Evolutionary conservation across 2,888 invertebrate genomes (phyloP).

Genomic region (Xylophagus ater): DNA sequence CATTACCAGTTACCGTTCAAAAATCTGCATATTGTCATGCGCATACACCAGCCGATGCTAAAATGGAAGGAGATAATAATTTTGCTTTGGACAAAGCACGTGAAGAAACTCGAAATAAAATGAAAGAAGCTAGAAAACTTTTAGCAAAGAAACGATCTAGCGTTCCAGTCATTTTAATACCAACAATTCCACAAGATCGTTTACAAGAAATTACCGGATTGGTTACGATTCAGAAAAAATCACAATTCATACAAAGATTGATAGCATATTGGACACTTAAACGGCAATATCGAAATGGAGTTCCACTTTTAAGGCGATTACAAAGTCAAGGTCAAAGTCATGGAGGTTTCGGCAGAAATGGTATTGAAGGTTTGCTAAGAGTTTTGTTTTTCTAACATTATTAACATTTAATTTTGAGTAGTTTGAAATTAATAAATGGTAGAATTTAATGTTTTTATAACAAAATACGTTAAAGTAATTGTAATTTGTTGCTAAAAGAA

Average conservation of each 20-base stretch:
- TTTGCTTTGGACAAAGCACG: constrained; percentile 35
- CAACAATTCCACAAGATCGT: constrained; percentile 80
- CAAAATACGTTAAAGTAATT: too few relatives aligned
- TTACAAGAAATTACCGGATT: constrained; percentile 77
- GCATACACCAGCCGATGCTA: constrained; percentile 53
- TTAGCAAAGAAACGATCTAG: constrained; percentile 81
- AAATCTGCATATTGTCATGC: constrained; percentile 95
- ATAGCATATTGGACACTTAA: constrained; percentile 97
- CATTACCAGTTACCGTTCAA: constrained; percentile 72
- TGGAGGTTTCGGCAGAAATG: constrained; percentile 43
- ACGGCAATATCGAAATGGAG: constrained; percentile 87
- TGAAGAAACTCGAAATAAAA: constrained; percentile 64
- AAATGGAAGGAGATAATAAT: constrained; percentile 40
- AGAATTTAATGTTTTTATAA: too few relatives aligned
- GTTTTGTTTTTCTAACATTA: constrained; percentile 5
- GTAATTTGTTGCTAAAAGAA: too few relatives aligned
- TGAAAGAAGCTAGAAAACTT: constrained; percentile 78
- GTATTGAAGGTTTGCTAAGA: constrained; percentile 43
- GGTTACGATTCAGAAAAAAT: constrained; percentile 63
- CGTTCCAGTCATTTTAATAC: constrained; percentile 84
- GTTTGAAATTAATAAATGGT: too few relatives aligned
- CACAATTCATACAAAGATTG: constrained; percentile 76
- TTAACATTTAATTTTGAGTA: constrained; percentile 8
- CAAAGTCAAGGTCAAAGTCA: constrained; percentile 50
- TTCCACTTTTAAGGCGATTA: constrained; percentile 77